Evolutionary conservation across 2,797 vertebrate species (phyloP).

Genomic region (Platalea minor): DNA sequence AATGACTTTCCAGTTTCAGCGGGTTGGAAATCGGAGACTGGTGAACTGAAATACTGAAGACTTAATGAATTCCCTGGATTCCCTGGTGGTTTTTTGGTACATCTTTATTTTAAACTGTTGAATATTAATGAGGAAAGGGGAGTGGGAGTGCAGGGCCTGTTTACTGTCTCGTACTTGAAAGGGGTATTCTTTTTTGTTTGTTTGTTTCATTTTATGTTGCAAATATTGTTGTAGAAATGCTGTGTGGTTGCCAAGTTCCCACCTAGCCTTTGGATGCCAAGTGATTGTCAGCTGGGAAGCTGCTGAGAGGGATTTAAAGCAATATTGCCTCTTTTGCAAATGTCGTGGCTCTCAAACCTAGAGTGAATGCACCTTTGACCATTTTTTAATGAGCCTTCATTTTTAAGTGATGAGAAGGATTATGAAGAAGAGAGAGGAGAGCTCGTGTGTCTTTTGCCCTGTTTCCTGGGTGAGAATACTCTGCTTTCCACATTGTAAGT

Average conservation of each 20-base stretch:
- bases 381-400: neutral
- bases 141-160: constrained; percentile 70
- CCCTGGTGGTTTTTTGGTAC: constrained; percentile 65
- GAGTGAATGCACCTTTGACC: neutral
- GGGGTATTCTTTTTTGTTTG: constrained; percentile 34
- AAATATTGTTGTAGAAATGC: constrained; percentile 45
- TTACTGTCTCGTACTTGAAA: constrained; percentile 48
- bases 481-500: neutral
- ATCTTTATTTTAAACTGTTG: constrained; percentile 68
- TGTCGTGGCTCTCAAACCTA: neutral
- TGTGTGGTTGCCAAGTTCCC: constrained; percentile 34
- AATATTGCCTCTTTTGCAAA: neutral
- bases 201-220: constrained; percentile 73
- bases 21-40: constrained; percentile 54
- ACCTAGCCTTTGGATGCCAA: constrained; percentile 65
- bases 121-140: constrained; percentile 65
- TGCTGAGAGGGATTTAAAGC: constrained; percentile 67
- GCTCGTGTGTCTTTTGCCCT: neutral
- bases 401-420: neutral
- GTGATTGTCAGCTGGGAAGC: constrained; percentile 75
- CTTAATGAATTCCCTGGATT: constrained; percentile 59
- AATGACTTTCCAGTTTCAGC: constrained; percentile 57
- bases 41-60: constrained; percentile 53
- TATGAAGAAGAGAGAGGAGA: neutral
- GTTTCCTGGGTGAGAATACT: neutral